These are phyloP conservation scores for Ellobium chinense DNA, from an alignment of 2,888 invertebrate genomes.

Conservation along the genomic window DNA sequence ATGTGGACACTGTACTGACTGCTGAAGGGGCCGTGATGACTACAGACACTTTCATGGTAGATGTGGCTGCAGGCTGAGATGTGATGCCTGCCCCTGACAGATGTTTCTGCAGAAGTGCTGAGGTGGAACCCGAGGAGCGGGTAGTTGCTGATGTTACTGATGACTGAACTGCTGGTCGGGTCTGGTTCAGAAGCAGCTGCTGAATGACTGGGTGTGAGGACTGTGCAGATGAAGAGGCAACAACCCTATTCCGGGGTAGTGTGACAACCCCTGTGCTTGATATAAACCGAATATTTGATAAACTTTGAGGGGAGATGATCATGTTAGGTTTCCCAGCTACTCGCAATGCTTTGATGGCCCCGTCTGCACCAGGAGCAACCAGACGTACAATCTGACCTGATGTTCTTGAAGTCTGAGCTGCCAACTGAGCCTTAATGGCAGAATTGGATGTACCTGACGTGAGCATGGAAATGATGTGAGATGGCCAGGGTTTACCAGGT, in stretches of 20 bases:
- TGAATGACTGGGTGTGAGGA: slow-evolving; percentile 63
- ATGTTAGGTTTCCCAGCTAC: slow-evolving; percentile 23
- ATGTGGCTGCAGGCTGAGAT: neutral
- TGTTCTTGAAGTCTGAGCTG: neutral
- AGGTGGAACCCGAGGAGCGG: neutral
- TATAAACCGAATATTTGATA: slow-evolving; percentile 47
- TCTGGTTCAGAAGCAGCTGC: slow-evolving; percentile 51
- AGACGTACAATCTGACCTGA: slow-evolving; percentile 30
- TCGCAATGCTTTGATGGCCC: slow-evolving; percentile 6
- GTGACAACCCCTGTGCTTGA: slow-evolving; percentile 30
- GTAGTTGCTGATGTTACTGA: neutral
- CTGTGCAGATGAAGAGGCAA: slow-evolving; percentile 27
- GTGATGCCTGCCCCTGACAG: neutral
- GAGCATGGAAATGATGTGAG: slow-evolving; percentile 9
- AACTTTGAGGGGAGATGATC: slow-evolving; percentile 37
- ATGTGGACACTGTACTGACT: neutral
- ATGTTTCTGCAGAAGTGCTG: neutral
- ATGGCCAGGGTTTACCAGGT: slow-evolving; percentile 11
- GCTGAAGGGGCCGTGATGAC: neutral
- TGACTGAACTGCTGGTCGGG: neutral
- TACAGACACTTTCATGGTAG: neutral
- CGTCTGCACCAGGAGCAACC: slow-evolving; percentile 23
- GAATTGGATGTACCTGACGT: neutral
- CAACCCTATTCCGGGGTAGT: neutral
- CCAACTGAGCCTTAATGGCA: slow-evolving; percentile 37